phyloP scores from a whole-genome alignment of 1,140 invertebrate species.

The Euborellia annulipes region DNA sequence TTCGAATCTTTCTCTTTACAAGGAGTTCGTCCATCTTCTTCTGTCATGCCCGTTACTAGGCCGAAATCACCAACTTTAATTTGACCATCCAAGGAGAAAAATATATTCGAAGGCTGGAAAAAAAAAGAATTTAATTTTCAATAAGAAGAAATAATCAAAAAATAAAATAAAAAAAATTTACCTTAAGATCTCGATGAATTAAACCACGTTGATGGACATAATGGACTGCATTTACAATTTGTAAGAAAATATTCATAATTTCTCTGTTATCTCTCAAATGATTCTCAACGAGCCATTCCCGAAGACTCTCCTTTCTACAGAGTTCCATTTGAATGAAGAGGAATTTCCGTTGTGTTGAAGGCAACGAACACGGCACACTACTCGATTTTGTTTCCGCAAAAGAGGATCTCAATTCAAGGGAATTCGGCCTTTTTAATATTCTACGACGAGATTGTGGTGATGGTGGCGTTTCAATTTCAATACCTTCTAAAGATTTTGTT shows the following conservation, averaged over 20 bases:
- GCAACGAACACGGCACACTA: background rate
- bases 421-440: no score
- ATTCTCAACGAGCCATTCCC: conserved; percentile 66
- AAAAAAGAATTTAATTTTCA: conserved; percentile 9
- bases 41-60: conserved; percentile 70
- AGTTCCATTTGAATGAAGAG: conserved; percentile 97
- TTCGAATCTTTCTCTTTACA: background rate
- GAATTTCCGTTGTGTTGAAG: conserved; percentile 39
- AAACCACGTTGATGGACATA: conserved; percentile 84
- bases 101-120: conserved; percentile 83
- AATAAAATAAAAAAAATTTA: conserved; percentile 23
- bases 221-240: conserved; percentile 86
- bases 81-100: conserved; percentile 75
- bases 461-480: no score
- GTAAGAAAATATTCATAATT: conserved; percentile 67
- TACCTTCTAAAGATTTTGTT: background rate
- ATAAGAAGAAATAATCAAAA: conserved; percentile 1
- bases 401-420: no score
- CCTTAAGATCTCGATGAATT: conserved; percentile 90
- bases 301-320: conserved; percentile 72
- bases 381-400: no score
- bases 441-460: no score
- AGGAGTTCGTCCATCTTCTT: conserved; percentile 28
- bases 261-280: conserved; percentile 27
- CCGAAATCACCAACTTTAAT: conserved; percentile 97